Conservation (phyloP, 2,113 vertebrate species). For the Hypomesus transpacificus region DNA sequence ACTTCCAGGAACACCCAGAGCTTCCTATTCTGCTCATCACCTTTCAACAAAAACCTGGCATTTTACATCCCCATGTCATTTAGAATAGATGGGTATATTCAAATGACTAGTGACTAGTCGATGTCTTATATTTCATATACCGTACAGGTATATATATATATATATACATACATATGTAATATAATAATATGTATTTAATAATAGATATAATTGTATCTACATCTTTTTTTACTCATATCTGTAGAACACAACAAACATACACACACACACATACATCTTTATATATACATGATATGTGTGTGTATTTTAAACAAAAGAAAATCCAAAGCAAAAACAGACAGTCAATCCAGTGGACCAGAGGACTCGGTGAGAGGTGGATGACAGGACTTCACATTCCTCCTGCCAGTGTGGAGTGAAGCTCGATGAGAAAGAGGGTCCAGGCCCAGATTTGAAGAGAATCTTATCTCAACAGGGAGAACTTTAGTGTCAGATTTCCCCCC, state of each 20-base stretch:
- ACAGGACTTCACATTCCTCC: no score
- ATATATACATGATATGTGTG: slow-evolving; percentile 8
- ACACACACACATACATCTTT: slow-evolving; percentile 15
- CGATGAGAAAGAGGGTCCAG: slow-evolving; percentile 21
- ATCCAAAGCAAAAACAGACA: no score
- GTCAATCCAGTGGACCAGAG: no score
- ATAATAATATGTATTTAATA: no score
- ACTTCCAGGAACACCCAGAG: slow-evolving; percentile 44
- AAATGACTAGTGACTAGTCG: no score
- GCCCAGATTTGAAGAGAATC: slow-evolving; percentile 43
- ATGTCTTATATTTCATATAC: no score
- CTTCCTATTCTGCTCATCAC: slow-evolving; percentile 43
- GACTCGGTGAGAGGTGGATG: slow-evolving; percentile 1
- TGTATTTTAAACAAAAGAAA: background rate
- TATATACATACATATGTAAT: no score
- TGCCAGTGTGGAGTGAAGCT: background rate
- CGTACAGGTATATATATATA: no score
- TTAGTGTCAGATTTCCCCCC: slow-evolving; percentile 47
- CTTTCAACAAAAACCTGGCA: slow-evolving; percentile 35
- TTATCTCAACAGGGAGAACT: slow-evolving; percentile 49
- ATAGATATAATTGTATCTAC: no score
- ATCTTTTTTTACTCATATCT: no score
- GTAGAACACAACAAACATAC: no score
- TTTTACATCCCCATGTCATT: background rate
- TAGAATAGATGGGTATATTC: no score